Evolutionary conservation across 2,888 invertebrate species (phyloP), one percentile per base, ranked within the genome.

Genomic region (Loripinus fragilis): DNA sequence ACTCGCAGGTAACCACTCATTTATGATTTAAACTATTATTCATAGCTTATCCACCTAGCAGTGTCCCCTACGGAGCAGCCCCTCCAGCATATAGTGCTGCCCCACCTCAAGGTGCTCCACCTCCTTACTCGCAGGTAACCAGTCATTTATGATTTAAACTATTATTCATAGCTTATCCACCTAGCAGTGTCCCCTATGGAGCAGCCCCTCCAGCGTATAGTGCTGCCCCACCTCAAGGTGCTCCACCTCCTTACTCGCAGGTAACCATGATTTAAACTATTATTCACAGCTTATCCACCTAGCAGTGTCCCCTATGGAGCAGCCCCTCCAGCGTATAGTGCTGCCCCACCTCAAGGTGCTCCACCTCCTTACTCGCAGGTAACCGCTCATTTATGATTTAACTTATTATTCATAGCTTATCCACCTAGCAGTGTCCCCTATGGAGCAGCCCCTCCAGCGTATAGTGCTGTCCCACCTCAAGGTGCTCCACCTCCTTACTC

Each of bases 401-500:
- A 17, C 20, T 52, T 60, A 17, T 17, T 30, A 33, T 25, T 60
- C 2, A 17, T 2, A n/a, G 20, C 20, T 3, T 30, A 10, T 60
- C 23, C 60, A 33, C 23, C 60, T 2, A n/a, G 25, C 10, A 25
- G 52, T 52, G 30, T 20, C 33, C 60, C 60, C 1, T 33, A 30
- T 33, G 60, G 60, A 8, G 55, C n/a, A n/a, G n/a, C 71, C 52
- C 70, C 45, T 23, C 71, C 50, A 25, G 72, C 72, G 41, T 50
- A 67, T 71, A 71, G 50, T 38, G 74, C 64, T 25, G 74, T 68
- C 33, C 48, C 70, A 2, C 82, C 70, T 10, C 71, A 75, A 20
- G 83, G 78, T 42, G 78, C 81, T 15, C 82, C 85, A 17, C 83
- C 85, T 12, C 86, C 85, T 10, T 75, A 75, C 69, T 71, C 71